Base-by-base conservation (phyloP, 2,888 invertebrate genomes). In the Aphodius sticticus region DNA sequence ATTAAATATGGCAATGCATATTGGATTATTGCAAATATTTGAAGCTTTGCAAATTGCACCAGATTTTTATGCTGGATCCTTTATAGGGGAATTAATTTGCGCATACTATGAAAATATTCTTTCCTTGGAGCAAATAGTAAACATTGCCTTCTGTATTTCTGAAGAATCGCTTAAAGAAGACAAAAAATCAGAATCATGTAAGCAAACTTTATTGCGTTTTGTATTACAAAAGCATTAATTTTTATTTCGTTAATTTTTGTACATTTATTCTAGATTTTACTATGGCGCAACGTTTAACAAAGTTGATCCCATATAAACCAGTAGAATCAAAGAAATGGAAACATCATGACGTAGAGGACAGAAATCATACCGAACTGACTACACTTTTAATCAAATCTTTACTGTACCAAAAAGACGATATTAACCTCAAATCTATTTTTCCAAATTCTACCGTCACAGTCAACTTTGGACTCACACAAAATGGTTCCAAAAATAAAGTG, bases 101-200 rank as follows among this genome's bases (percentile, higher is more conserved):
- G 69, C 70, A 14, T 71, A 77, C 70, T 70, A 70, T 15, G 70
- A 77, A 70, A 71, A 71, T n/a, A 16, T 77, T 2, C 16, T 77
- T 7, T n/a, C n/a, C 70, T 77, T 77, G 36, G 70, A 77, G 70
- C 77, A 77, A 16, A 16, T 77, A 12, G 36, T 77, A 9, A 69
- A 14, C 35, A 70, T 38, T 38, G 53, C 14, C n/a, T 37, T 36
- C 37, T 35, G 37, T 9, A 36, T 77, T 26, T 74, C 36, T 9
- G 74, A 74, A 71, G 77, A 53, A 5, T 36, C 26, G 6, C 7
- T 36, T 6, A 69, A 76, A 6, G n/a, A 26, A 4, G 74, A 74
- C 37, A 7, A 35, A 26, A 35, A 74, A 74, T 15, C 35, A 74
- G 37, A 74, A 74, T 74, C 35, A 35, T 37, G 74, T 74, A 74